Evolutionary conservation across 2,113 vertebrate species (phyloP).

Genomic region (Prunella himalayana): DNA sequence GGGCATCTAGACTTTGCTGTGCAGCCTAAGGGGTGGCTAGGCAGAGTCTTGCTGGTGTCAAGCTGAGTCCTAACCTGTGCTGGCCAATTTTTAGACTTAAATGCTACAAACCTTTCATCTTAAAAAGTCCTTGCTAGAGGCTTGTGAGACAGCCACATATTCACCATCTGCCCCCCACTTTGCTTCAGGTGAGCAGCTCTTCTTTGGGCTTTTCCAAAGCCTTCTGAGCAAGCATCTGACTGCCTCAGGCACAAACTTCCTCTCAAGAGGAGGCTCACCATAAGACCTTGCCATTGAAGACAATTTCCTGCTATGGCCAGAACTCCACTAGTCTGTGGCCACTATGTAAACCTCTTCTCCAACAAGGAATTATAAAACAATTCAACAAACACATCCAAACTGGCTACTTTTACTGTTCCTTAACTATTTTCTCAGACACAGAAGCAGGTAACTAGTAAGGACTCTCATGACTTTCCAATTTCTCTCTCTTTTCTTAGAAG

Average conservation of each 20-base stretch:
- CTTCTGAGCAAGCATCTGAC: background rate
- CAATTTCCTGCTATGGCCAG: background rate
- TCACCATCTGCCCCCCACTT: background rate
- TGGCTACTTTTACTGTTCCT: background rate
- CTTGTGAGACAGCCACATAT: fast-evolving
- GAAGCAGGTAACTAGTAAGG: background rate
- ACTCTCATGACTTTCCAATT: background rate
- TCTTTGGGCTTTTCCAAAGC: background rate
- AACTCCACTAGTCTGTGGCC: background rate
- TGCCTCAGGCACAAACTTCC: background rate
- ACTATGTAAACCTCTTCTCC: background rate
- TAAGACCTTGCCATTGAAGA: background rate
- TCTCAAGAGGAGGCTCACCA: background rate
- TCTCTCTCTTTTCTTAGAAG: background rate
- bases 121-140: background rate
- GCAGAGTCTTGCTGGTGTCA: background rate
- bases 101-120: background rate
- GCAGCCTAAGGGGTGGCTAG: background rate
- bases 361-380: background rate
- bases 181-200: background rate
- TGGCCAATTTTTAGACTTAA: background rate
- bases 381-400: background rate
- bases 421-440: background rate
- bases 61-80: background rate
- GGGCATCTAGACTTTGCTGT: background rate